Percentiles rank a stretch among this genome's conserved stretches.
These are phyloP conservation scores for Lasioglossum albipes DNA, from an alignment of 1,140 invertebrate species.

Conservation along the genomic window DNA sequence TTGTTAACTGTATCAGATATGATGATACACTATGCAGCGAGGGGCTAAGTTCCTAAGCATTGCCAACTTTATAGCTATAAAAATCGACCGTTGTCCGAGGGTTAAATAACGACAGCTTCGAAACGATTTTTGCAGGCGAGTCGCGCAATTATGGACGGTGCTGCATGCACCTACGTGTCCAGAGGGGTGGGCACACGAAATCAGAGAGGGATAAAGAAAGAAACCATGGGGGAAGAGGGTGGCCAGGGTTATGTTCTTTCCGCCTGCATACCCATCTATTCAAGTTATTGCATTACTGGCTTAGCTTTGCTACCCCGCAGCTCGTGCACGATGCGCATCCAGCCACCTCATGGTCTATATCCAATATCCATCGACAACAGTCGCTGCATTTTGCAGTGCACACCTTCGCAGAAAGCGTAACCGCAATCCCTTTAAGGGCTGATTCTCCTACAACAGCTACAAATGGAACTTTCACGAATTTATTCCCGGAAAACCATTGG, in stretches of 20 bases:
- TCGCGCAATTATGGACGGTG: background rate
- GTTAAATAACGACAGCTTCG: too few species aligned
- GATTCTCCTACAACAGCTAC: background rate
- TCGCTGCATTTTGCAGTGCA: conserved; percentile 67
- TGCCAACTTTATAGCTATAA: too few species aligned
- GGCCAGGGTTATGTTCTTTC: conserved; percentile 71
- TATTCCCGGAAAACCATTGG: too few species aligned
- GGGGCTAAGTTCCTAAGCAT: too few species aligned
- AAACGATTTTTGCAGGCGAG: too few species aligned
- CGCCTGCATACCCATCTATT: conserved; percentile 75
- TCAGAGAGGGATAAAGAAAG: background rate
- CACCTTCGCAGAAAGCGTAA: conserved; percentile 67
- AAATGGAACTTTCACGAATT: too few species aligned
- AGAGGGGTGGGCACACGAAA: background rate
- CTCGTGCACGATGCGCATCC: conserved; percentile 43
- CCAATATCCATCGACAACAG: conserved; percentile 70
- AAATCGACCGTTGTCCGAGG: too few species aligned
- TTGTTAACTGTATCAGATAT: too few species aligned
- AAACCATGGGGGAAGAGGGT: conserved; percentile 25
- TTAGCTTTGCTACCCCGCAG: conserved; percentile 74
- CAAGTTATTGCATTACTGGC: conserved; percentile 80
- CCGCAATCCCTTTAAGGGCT: conserved; percentile 67
- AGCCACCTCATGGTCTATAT: conserved; percentile 67
- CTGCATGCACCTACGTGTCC: conserved; percentile 41
- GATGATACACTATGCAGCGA: too few species aligned